These are phyloP conservation scores for Oreochromis grahami DNA, from an alignment of 2,797 vertebrate genomes.

Conservation along the genomic window DNA sequence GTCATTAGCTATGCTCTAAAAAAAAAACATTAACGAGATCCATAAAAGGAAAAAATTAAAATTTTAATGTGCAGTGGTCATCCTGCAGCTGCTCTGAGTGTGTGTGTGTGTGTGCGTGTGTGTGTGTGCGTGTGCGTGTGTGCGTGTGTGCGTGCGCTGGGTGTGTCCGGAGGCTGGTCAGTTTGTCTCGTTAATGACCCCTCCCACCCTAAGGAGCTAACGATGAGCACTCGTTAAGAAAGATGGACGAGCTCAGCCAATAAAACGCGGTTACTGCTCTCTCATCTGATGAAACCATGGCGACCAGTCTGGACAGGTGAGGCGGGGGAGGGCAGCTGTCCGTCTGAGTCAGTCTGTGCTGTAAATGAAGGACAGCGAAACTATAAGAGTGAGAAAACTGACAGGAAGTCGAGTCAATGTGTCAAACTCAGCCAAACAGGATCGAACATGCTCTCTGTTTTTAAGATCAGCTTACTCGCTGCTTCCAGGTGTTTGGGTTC, in stretches of 20 bases:
- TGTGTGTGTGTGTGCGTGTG: not conserved
- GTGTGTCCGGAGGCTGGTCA: conserved; percentile 57
- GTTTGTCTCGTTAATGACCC: conserved; percentile 58
- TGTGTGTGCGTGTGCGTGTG: not conserved
- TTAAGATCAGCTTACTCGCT: not conserved
- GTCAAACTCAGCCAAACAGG: not conserved
- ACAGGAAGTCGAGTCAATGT: not conserved
- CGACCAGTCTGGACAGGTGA: not conserved
- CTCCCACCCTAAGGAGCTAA: conserved; percentile 54
- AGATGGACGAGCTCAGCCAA: conserved; percentile 24
- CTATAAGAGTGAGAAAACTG: not conserved
- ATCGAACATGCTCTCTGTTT: not conserved
- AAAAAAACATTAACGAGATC: conserved; percentile 38
- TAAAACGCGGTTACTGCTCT: conserved; percentile 25
- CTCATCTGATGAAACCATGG: conserved; percentile 10
- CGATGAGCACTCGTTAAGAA: conserved; percentile 54
- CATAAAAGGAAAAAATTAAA: conserved; percentile 54
- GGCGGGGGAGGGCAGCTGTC: not conserved
- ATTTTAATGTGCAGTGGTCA: conserved; percentile 44
- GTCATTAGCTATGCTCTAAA: conserved; percentile 6
- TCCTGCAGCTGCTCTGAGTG: not conserved
- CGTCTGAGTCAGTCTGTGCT: not conserved
- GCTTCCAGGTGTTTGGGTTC: not conserved
- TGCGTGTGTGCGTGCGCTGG: not conserved
- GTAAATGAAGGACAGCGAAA: fast-evolving